phyloP scores from a whole-genome alignment of 2,113 vertebrate genomes.

The Pyrgilauda ruficollis region DNA sequence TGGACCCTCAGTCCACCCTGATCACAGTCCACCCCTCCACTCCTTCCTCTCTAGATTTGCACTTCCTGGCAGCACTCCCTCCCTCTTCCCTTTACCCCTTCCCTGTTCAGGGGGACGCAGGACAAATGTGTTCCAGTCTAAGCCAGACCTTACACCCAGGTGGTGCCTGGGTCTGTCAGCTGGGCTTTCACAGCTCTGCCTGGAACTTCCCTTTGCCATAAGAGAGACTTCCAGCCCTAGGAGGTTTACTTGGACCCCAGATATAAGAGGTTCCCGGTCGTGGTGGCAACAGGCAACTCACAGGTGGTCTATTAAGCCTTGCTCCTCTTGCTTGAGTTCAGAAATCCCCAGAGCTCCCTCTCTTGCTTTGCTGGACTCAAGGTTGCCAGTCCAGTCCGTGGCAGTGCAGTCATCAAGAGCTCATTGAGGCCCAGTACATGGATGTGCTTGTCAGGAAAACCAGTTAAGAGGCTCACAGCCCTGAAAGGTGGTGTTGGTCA shows the following conservation, averaged over 20 bases:
- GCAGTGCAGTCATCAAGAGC: neutral
- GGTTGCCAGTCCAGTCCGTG: neutral
- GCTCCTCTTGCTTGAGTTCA: neutral
- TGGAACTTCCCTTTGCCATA: neutral
- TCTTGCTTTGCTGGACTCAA: neutral
- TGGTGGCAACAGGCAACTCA: neutral
- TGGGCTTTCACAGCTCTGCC: neutral
- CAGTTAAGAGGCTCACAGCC: neutral
- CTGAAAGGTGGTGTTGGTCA: neutral
- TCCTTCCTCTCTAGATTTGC: neutral
- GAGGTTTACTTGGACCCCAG: neutral
- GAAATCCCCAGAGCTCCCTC: neutral
- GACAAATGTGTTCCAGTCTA: neutral
- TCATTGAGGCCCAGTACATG: neutral
- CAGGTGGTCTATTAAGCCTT: neutral
- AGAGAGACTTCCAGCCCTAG: neutral
- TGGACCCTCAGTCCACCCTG: neutral
- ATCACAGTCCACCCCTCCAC: neutral
- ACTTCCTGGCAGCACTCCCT: neutral
- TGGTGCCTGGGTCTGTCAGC: too few species aligned
- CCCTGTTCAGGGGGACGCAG: neutral
- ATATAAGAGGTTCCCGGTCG: neutral
- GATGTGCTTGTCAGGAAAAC: neutral
- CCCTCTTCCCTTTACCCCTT: neutral
- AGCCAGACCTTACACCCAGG: neutral